These are phyloP conservation scores for Lysandra bellargus DNA, from an alignment of 2,888 invertebrate species.

Conservation along the genomic window DNA sequence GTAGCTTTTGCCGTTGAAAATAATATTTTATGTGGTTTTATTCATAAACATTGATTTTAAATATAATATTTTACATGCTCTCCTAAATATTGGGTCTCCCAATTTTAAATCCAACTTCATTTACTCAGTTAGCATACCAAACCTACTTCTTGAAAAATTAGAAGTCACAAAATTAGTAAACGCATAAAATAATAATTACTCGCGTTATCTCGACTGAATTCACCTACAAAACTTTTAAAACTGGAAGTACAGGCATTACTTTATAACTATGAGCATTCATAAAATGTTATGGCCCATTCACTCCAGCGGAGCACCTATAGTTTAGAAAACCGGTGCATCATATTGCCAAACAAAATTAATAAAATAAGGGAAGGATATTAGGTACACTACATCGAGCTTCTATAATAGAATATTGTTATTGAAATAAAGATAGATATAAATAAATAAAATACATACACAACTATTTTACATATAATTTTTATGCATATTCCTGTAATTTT, in stretches of 20 bases:
- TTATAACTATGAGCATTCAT: constrained; percentile 50
- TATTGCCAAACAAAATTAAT: constrained; percentile 73
- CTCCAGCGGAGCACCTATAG: constrained; percentile 64
- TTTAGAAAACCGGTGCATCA: constrained; percentile 71
- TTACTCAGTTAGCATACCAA: too few species aligned
- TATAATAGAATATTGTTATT: constrained; percentile 17
- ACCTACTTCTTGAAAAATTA: background rate
- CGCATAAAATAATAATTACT: background rate
- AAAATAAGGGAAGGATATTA: constrained; percentile 52
- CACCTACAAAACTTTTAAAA: background rate
- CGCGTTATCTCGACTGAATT: background rate
- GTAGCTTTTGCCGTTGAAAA: background rate
- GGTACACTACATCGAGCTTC: constrained; percentile 16
- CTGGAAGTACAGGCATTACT: constrained; percentile 4
- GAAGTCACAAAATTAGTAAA: background rate
- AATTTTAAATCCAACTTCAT: too few species aligned
- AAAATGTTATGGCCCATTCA: constrained; percentile 73
- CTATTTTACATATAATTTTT: background rate
- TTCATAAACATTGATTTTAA: background rate
- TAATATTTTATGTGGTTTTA: background rate
- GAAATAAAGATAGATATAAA: background rate
- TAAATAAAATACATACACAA: background rate
- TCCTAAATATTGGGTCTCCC: too few species aligned
- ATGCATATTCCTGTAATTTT: too few species aligned
- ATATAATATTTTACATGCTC: background rate